Evolutionary conservation across 2,797 vertebrate species (phyloP).

Genomic region (Erethizon dorsatum): DNA sequence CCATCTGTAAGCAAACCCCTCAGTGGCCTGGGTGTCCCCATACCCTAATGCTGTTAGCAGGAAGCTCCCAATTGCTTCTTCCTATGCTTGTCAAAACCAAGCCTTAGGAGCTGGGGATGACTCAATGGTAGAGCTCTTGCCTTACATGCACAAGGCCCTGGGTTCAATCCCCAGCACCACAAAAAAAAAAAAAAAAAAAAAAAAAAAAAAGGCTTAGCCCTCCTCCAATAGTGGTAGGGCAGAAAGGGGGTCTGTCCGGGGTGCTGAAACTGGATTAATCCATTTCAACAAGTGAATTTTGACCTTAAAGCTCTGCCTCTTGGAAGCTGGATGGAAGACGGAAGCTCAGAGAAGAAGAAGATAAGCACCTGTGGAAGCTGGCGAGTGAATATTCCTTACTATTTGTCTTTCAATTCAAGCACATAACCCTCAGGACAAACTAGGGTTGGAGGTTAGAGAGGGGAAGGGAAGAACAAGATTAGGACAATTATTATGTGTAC

Average conservation of each 20-base stretch:
- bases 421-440: not conserved
- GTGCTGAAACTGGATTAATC: slow-evolving; percentile 58
- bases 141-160: not conserved
- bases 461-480: not conserved
- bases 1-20: not conserved
- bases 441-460: not conserved
- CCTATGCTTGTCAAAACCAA: not conserved
- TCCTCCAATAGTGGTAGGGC: not conserved
- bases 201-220: no score
- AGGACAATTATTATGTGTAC: not conserved
- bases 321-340: not conserved
- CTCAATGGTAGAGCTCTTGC: not conserved
- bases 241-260: not conserved
- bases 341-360: not conserved
- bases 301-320: not conserved
- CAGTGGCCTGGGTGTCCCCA: not conserved
- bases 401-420: not conserved
- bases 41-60: not conserved
- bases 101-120: not conserved
- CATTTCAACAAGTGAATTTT: not conserved
- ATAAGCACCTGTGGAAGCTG: not conserved
- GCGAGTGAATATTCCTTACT: not conserved
- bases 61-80: slow-evolving; percentile 14
- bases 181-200: no score
- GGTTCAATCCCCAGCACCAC: not conserved